Percentiles rank a stretch among this genome's conserved stretches.
Conservation (phyloP, 2,113 vertebrate species). For the Amphiprion ocellaris region DNA sequence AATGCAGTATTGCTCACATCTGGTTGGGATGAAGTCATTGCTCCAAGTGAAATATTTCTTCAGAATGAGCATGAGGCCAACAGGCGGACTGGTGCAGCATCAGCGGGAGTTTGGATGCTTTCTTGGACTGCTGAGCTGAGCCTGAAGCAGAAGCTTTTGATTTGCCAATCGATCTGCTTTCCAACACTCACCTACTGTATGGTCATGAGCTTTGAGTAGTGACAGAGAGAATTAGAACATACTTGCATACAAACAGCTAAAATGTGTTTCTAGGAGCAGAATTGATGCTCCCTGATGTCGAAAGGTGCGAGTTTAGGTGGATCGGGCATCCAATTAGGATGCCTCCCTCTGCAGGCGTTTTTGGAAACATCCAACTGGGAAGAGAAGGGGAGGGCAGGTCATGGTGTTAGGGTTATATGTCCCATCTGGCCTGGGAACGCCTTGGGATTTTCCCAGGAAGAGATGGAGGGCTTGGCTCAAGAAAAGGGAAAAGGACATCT, state of each 20-base stretch:
- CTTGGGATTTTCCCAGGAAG: conserved; percentile 22
- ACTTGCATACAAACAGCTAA: background rate
- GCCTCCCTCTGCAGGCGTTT: conserved; percentile 13
- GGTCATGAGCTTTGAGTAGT: background rate
- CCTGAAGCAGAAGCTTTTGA: conserved; percentile 13
- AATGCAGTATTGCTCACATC: background rate
- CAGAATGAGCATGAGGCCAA: background rate
- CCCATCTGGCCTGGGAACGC: conserved; percentile 11
- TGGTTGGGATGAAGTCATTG: background rate
- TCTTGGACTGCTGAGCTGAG: background rate
- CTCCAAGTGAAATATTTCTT: background rate
- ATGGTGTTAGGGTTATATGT: conserved; percentile 21
- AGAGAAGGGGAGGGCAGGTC: conserved; percentile 8
- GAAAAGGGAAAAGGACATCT: conserved; percentile 25
- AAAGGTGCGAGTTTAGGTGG: background rate
- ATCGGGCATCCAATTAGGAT: conserved; percentile 8
- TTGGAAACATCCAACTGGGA: conserved; percentile 1
- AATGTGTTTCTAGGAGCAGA: background rate
- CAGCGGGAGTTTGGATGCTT: background rate
- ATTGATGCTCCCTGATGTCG: background rate
- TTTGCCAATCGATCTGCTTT: background rate
- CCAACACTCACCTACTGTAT: background rate
- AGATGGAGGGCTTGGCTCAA: conserved; percentile 21
- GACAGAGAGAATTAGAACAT: background rate
- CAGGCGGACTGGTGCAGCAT: background rate